phyloP scores from a whole-genome alignment of 2,113 vertebrate genomes.

The Clarias batrachus region DNA sequence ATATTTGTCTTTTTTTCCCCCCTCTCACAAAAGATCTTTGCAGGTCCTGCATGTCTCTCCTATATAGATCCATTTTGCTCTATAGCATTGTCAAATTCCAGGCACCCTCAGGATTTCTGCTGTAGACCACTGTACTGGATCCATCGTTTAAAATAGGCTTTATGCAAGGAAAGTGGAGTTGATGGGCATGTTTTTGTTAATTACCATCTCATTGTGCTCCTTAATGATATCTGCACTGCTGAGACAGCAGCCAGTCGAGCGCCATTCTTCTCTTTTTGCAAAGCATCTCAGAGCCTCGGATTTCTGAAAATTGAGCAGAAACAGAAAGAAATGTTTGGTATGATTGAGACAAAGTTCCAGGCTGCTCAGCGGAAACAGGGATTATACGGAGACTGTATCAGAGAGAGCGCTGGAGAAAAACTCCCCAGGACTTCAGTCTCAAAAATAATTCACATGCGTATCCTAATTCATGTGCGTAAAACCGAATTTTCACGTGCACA shows the following conservation, averaged over 20 bases:
- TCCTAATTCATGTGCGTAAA: too few species aligned
- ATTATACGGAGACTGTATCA: background rate
- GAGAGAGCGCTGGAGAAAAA: background rate
- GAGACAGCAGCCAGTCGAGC: conserved; percentile 3
- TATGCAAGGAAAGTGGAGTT: background rate
- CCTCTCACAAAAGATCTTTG: background rate
- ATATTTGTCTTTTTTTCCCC: background rate
- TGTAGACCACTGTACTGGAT: background rate
- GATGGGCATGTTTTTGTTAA: background rate
- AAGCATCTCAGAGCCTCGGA: background rate
- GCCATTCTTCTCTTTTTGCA: background rate
- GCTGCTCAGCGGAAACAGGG: background rate
- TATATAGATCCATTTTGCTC: background rate
- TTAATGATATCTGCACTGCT: conserved; percentile 3
- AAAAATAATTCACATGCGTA: too few species aligned
- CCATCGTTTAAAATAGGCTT: background rate
- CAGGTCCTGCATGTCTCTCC: background rate
- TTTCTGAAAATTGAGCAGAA: background rate
- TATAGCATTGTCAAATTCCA: background rate
- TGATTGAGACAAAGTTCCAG: background rate
- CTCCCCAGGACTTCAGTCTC: too few species aligned
- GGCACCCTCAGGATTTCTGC: background rate
- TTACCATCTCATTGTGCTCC: background rate
- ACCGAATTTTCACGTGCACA: too few species aligned
- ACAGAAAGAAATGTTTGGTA: background rate